Percentiles rank a stretch among this genome's conserved stretches.
Conservation (phyloP, 1,140 invertebrate genomes). For the Brachionus rubens region DNA sequence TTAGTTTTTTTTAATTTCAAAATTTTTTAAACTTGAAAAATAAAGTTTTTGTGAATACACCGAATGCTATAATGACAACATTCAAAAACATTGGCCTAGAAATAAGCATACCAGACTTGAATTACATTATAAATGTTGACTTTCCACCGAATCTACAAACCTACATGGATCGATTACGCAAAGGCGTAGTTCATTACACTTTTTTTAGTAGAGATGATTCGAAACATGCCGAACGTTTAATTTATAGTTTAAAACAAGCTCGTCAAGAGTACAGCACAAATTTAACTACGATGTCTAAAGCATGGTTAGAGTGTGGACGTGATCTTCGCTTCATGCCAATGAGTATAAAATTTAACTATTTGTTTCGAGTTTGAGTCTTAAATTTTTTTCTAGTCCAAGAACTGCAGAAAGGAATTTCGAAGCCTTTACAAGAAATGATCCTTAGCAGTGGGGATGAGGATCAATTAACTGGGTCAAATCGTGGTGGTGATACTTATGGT, state of each 20-base stretch:
- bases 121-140: slow-evolving; percentile 43
- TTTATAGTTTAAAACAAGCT: slow-evolving; percentile 45
- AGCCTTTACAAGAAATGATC: slow-evolving; percentile 45
- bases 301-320: slow-evolving; percentile 44
- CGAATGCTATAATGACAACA: slow-evolving; percentile 33
- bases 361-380: no score
- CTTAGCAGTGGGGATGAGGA: slow-evolving; percentile 42
- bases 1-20: background rate
- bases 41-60: slow-evolving; percentile 35
- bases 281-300: slow-evolving; percentile 31
- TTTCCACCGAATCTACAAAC: slow-evolving; percentile 45
- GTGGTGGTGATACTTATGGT: background rate
- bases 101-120: slow-evolving; percentile 24
- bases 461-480: background rate
- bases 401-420: slow-evolving; percentile 31
- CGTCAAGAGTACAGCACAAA: slow-evolving; percentile 28
- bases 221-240: slow-evolving; percentile 32
- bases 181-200: slow-evolving; percentile 42
- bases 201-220: slow-evolving; percentile 35
- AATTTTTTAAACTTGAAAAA: no score
- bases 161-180: slow-evolving; percentile 42
- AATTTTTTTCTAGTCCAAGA: slow-evolving; percentile 30
- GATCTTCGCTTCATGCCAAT: slow-evolving; percentile 32
- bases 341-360: no score
- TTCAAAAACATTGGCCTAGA: slow-evolving; percentile 46